Evolutionary conservation across 2,113 vertebrate species (phyloP), one percentile per base, ranked within the genome.

Genomic region (Prochilodus magdalenae): DNA sequence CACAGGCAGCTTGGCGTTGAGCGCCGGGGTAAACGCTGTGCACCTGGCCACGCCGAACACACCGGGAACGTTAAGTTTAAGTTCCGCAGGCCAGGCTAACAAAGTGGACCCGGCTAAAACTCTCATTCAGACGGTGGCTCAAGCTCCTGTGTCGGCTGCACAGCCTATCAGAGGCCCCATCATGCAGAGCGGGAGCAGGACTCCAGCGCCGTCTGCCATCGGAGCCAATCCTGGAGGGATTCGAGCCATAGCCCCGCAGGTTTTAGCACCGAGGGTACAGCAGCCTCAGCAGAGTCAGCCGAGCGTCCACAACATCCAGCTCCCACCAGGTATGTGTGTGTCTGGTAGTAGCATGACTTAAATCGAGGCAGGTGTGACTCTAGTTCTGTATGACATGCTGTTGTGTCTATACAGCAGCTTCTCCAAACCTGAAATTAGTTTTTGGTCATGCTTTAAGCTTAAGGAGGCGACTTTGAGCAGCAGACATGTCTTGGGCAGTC

Each of bases 251-350:
- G 95, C 94, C 83, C 96, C 96, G 83, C 97, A 96, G 87, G 94
- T 96, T 91, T 90, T 98, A 90, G 95, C 96, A 73, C 96, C 96
- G 49, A 95, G 96, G 81, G 90, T 96, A 84, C 91, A 95, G 79
- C 96, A 95, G 89, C 94, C 96, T 75, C 95, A 95, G 75, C 96
- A 94, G 92, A 96, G 93, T 82, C 93, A 95, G 55, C 94, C 96
- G 83, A 97, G 96, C 87, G 95, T 98, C 90, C 96, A 97, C 90
- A 98, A 97, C 91, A 96, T 98, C 89, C 96, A 97, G 87, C 95
- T 98, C 73, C 96, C 97, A 20, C 95, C 97, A 95, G 97, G 97
- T 98, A 94, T 12, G 8, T 26, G 8, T n/a, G 26, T n/a, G 5
- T n/a, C n/a, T n/a, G n/a, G n/a, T n/a, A n/a, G n/a, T n/a, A n/a